Evolutionary conservation across 2,113 vertebrate species (phyloP).

Genomic region (Syngnathus scovelli): DNA sequence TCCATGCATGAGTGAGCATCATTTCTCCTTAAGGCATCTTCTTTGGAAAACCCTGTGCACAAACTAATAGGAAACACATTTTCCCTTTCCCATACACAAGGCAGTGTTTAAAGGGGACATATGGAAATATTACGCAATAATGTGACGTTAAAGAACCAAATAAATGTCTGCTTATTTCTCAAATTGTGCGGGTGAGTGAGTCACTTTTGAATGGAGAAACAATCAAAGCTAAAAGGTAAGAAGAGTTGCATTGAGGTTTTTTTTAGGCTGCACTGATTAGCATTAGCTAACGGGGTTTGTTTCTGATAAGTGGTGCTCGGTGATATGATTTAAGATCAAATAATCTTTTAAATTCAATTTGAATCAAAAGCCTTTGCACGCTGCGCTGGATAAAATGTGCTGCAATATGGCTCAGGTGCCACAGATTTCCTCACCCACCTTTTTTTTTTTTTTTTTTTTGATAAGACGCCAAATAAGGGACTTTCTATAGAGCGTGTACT

Average conservation of each 20-base stretch:
- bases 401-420: background rate
- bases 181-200: background rate
- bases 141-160: background rate
- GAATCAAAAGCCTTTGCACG: background rate
- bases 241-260: background rate
- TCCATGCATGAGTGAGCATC: constrained; percentile 24
- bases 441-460: too few species aligned
- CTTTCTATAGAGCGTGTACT: background rate
- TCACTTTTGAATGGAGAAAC: background rate
- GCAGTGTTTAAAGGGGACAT: background rate
- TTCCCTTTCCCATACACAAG: constrained; percentile 27
- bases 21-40: constrained; percentile 57
- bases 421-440: background rate
- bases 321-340: background rate
- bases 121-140: background rate
- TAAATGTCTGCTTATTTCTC: background rate
- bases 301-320: background rate
- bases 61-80: constrained; percentile 44
- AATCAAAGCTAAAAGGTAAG: background rate
- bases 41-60: constrained; percentile 65
- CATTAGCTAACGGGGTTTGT: background rate
- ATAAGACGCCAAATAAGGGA: background rate
- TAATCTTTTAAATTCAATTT: background rate
- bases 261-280: background rate
- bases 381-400: background rate